Evolutionary conservation across 2,888 invertebrate genomes (phyloP), one percentile per base, ranked within the genome.

Genomic region (Amiota mariae): DNA sequence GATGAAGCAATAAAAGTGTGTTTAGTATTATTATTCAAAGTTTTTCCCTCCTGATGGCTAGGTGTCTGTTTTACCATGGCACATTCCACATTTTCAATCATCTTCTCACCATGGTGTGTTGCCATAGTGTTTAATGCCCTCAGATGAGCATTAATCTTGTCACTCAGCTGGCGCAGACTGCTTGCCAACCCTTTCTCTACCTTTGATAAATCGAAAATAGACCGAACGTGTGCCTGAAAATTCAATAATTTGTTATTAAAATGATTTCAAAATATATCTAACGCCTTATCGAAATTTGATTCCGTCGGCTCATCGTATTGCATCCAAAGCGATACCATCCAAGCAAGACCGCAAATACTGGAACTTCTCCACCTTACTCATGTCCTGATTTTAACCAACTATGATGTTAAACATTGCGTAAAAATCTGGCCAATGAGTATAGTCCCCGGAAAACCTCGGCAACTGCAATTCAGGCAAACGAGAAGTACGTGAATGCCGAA

Each of bases 231-330:
- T 66, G 56, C 63, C 73, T 76, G 72, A 68, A 76, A 76, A 49
- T 72, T 76, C 8, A 73, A 54, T 12, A 74, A 67, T 68, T 74
- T 75, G 68, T 73, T 76, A 70, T 76, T 72, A 71, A 77, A 77
- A n/a, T 76, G 70, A 61, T 77, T 74, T 56, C 70, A 76, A 8
- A 77, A 68, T 56, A 76, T 73, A 11, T 11, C n/a, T 12, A 74
- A 11, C 59, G 74, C 75, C 66, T 76, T 70, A 1, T 75, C 66
- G 59, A 77, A 78, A 24, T 75, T 77, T n/a, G n/a, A 2, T 20
- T 59, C 59, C 11, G 20, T 59, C 1, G 59, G 59, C 59, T 59
- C 59, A 59, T 2, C 59, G 59, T 15, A 59, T 20, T 3, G 59
- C 9, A 2, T 59, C 59, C 18, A 59, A 59, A 6, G 59, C 59